Conservation (phyloP, 1,140 invertebrate genomes). For the Polypedilum vanderplanki region DNA sequence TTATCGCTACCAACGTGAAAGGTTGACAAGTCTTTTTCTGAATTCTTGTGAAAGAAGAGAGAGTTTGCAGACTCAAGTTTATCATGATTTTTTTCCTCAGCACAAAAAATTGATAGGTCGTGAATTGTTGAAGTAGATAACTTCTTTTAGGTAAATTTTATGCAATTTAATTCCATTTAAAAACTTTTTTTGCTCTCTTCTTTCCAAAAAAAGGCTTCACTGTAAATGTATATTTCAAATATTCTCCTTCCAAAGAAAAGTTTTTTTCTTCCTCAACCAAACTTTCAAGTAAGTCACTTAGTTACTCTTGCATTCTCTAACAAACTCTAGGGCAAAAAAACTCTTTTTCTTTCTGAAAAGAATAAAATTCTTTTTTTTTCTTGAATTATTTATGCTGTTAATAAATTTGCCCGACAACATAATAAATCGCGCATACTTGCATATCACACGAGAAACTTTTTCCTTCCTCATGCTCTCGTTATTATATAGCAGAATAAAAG, state of each 20-base stretch:
- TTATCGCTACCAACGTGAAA: too few species aligned
- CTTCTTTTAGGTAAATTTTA: too few species aligned
- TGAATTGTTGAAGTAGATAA: too few species aligned
- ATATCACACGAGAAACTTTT: conserved; percentile 26
- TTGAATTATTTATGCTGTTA: conserved; percentile 25
- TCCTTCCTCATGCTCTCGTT: neutral
- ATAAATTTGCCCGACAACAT: conserved; percentile 24
- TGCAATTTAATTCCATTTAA: too few species aligned
- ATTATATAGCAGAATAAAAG: neutral
- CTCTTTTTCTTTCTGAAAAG: neutral
- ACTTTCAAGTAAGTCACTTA: neutral
- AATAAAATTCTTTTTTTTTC: neutral
- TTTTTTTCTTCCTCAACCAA: neutral
- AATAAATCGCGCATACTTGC: conserved; percentile 20
- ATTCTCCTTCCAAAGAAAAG: neutral
- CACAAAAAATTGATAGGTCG: too few species aligned
- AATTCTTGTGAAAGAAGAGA: too few species aligned
- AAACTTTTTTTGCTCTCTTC: too few species aligned
- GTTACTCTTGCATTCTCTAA: neutral
- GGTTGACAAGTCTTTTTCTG: too few species aligned
- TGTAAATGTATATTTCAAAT: too few species aligned
- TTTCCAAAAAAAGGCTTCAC: neutral
- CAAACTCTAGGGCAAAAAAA: neutral
- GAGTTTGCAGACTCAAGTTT: too few species aligned
- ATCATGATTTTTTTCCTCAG: too few species aligned